Evolutionary conservation across 2,113 vertebrate genomes (phyloP), one percentile per base, ranked within the genome.

Genomic region (Menidia beryllina): DNA sequence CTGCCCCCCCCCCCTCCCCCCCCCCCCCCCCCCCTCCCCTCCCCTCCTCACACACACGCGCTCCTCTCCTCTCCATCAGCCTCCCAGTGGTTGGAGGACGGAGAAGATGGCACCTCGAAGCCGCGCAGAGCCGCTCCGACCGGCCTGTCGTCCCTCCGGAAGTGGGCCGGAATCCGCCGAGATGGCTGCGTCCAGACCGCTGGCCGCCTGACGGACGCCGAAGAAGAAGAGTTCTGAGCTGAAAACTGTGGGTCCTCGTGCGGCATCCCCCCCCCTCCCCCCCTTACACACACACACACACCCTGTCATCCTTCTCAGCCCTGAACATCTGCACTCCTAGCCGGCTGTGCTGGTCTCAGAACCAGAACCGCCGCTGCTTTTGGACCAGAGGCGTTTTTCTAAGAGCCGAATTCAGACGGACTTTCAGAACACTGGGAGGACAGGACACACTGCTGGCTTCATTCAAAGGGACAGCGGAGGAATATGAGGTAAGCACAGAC

Each of bases 401-500:
- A 10, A 38, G 4, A 57, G 24, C 17, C 58, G 25, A 62, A 72
- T 47, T 84, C 5, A 34, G 26, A 38, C 75, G 70, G 49, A 41
- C 53, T 39, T n/a, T 5, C 66, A 72, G 13, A 60, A 24, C 23
- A 34, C 7, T n/a, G 54, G 57, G 51, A 43, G 20, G 38, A 64
- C 8, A 51, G 41, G 49, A n/a, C 69, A 45, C 45, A 70, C 24
- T 11, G 4, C 23, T 34, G 39, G 50, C 75, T 72, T 55, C 49
- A 55, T 36, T n/a, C 26, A 67, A 2, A 19, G 34, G 69, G 49
- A 52, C 47, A n/a, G 80, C 67, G 64, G 81, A 74, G 77, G 78
- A 89, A 50, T 70, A 94, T 94, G 93, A 93, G 92, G 92, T 94
- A 90, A 91, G 91, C 58, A 78, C 51, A 73, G 59, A 62, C n/a